Percentiles rank a stretch among this genome's conserved stretches.
Evolutionary conservation across 2,888 invertebrate species (phyloP).

Genomic region (Agriopis aurantiaria): DNA sequence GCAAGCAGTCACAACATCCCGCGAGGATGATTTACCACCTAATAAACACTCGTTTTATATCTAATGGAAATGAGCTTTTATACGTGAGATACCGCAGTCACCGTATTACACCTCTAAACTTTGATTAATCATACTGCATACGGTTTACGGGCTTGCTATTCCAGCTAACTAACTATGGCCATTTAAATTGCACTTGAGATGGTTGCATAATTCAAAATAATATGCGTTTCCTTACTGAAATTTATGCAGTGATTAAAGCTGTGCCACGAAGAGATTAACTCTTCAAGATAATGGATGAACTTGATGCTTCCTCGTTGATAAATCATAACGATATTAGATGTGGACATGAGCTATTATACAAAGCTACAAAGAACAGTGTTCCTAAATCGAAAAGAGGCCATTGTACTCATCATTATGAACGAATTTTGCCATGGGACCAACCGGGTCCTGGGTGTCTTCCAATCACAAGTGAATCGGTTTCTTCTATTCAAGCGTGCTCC

Average conservation of each 20-base stretch:
- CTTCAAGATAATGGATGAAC: conserved; percentile 37
- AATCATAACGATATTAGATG: conserved; percentile 18
- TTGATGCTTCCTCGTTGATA: conserved; percentile 31
- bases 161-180: conserved; percentile 37
- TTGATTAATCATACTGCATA: conserved; percentile 58
- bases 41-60: conserved; percentile 82
- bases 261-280: conserved; percentile 49
- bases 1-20: conserved; percentile 82
- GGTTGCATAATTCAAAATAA: conserved; percentile 49
- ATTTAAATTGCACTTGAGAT: conserved; percentile 20
- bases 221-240: conserved; percentile 48
- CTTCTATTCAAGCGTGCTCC: too few species aligned
- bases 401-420: too few species aligned
- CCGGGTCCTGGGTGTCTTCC: too few species aligned
- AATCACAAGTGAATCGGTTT: too few species aligned
- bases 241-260: conserved; percentile 56
- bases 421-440: too few species aligned
- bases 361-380: too few species aligned
- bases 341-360: too few species aligned
- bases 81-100: conserved; percentile 76
- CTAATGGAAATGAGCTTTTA: conserved; percentile 83
- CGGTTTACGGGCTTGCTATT: conserved; percentile 18
- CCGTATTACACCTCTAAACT: conserved; percentile 61
- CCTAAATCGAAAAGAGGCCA: too few species aligned
- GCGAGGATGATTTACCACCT: conserved; percentile 80